A percentile compares a stretch with the other conserved stretches of the same genome.
Evolutionary conservation across 2,113 vertebrate genomes (phyloP).

Genomic region (Gnathonemus longibarbis): DNA sequence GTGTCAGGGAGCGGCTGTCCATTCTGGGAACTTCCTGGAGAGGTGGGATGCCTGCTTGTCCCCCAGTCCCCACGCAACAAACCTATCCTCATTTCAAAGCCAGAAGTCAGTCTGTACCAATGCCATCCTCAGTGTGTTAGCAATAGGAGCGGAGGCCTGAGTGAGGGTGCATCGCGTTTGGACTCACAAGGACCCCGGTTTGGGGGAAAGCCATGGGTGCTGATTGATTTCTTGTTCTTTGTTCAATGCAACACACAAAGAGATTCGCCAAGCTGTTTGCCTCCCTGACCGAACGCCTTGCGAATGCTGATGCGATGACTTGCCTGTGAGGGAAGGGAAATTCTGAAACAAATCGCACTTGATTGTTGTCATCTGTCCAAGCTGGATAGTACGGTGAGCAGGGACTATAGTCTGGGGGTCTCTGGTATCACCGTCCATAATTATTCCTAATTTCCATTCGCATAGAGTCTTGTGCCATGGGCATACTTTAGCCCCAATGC

Average conservation of each 20-base stretch:
- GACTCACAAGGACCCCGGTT: no score
- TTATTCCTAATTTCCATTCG: background rate
- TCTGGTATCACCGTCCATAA: background rate
- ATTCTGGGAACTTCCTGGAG: no score
- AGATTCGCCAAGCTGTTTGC: background rate
- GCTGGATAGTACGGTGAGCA: background rate
- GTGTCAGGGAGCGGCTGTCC: no score
- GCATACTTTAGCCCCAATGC: no score
- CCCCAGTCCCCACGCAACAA: background rate
- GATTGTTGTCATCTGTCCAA: constrained; percentile 4
- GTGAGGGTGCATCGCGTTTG: background rate
- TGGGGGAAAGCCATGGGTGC: background rate
- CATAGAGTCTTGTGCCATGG: background rate
- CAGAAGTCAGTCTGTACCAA: background rate
- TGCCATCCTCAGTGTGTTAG: background rate
- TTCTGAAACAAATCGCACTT: background rate
- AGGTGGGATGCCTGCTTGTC: no score
- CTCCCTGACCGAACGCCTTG: background rate
- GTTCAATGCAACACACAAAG: background rate
- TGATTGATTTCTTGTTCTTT: background rate
- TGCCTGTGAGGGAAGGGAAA: background rate
- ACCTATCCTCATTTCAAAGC: background rate
- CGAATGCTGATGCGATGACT: background rate
- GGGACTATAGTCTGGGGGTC: background rate
- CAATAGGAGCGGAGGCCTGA: background rate